Evolutionary conservation across 2,888 invertebrate genomes (phyloP).

Genomic region (Heteromyza rotundicornis): DNA sequence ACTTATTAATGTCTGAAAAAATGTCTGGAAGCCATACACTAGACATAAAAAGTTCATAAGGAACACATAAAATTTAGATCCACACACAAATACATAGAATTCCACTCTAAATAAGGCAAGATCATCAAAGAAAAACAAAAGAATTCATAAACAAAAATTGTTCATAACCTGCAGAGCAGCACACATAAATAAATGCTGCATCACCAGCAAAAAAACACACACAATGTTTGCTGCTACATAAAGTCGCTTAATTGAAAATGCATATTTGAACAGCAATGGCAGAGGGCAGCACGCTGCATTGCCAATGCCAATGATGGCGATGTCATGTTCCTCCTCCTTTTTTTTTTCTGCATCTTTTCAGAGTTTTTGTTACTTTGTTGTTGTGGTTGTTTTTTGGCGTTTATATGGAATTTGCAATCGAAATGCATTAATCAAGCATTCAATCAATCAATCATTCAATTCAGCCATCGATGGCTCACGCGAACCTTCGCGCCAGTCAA

Average conservation of each 20-base stretch:
- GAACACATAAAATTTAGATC: no score
- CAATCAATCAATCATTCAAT: constrained; percentile 52
- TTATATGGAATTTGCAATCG: constrained; percentile 53
- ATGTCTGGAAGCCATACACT: no score
- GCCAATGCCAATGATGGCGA: neutral
- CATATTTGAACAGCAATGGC: constrained; percentile 24
- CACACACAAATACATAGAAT: constrained; percentile 13
- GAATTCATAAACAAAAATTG: neutral
- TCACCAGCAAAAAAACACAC: neutral
- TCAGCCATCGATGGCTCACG: constrained; percentile 38
- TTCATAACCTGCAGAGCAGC: no score
- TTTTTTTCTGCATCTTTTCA: neutral
- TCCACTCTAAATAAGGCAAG: constrained; percentile 5
- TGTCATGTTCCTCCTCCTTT: no score
- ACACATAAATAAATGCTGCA: no score
- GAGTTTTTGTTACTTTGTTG: neutral
- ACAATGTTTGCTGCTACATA: constrained; percentile 12
- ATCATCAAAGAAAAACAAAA: no score
- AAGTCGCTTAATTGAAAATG: constrained; percentile 32
- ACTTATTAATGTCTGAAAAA: no score
- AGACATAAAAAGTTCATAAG: no score
- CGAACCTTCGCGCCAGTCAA: neutral
- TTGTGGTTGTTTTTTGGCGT: constrained; percentile 41
- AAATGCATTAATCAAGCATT: constrained; percentile 56
- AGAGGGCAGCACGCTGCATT: neutral